These are phyloP conservation scores for Montipora cactus DNA, from an alignment of 64 coral and sea anemone species.

Conservation along the genomic window DNA sequence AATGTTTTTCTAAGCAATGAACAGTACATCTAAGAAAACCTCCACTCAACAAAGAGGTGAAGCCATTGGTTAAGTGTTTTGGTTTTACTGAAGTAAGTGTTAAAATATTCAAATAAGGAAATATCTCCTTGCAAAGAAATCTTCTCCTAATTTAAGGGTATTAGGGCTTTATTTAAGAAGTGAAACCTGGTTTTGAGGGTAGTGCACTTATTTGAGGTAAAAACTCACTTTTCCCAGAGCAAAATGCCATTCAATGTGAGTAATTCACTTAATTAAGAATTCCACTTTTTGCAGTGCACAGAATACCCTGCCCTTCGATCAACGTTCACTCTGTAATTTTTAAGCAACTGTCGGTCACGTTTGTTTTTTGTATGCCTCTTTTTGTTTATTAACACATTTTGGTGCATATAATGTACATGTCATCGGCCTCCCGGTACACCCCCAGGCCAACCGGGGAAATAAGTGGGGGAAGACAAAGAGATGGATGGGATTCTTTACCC, in stretches of 20 bases:
- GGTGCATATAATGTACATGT: background rate
- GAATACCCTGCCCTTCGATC: background rate
- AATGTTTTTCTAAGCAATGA: background rate
- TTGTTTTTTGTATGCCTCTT: background rate
- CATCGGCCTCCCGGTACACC: background rate
- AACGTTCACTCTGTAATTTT: background rate
- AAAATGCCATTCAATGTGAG: conserved; percentile 1
- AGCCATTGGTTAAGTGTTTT: background rate
- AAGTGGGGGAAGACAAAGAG: conserved; percentile 2
- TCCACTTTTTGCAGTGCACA: background rate
- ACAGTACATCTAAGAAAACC: background rate
- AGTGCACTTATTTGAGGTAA: background rate
- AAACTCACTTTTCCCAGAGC: background rate
- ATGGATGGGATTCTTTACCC: conserved; percentile 14
- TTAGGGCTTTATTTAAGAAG: background rate
- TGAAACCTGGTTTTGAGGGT: background rate
- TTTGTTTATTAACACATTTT: background rate
- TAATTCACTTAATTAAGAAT: background rate
- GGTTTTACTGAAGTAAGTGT: background rate
- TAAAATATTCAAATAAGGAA: background rate
- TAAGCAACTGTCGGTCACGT: background rate
- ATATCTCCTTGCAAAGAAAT: background rate
- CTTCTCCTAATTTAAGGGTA: background rate
- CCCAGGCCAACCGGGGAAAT: background rate
- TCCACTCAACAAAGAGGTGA: background rate